Conservation (phyloP, 2,888 invertebrate species). For the Tipula lateralis region DNA sequence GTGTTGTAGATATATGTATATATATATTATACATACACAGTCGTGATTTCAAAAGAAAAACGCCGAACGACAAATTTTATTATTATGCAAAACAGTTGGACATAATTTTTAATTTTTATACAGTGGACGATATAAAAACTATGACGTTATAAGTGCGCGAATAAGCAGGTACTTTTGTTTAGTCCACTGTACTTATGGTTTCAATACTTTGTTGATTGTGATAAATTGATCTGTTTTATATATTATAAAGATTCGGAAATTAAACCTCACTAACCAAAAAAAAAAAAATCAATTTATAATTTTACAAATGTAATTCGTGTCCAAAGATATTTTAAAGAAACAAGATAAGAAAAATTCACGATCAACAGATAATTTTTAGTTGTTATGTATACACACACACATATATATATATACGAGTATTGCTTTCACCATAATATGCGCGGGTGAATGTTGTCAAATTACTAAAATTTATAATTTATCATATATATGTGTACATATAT, state of each 20-base stretch:
- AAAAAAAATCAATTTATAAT: conserved; percentile 14
- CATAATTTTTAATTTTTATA: not conserved
- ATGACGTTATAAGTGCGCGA: not conserved
- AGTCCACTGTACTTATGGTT: not conserved
- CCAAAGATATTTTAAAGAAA: conserved; percentile 14
- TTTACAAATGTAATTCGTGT: conserved; percentile 24
- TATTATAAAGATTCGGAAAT: not conserved
- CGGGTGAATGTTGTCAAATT: conserved; percentile 19
- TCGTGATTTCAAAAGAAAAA: conserved; percentile 12
- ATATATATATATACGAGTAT: not conserved
- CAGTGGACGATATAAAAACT: not conserved
- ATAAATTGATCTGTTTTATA: conserved; percentile 15
- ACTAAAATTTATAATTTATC: conserved; percentile 24
- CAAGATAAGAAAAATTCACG: conserved; percentile 6
- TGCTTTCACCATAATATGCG: conserved; percentile 15
- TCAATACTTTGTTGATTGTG: conserved; percentile 24
- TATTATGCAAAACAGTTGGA: conserved; percentile 29
- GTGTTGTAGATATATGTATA: not conserved
- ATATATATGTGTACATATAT: not conserved
- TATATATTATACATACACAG: not conserved
- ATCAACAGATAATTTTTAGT: not conserved
- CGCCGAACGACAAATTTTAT: conserved; percentile 28
- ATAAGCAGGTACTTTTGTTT: not conserved
- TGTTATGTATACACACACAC: no score
- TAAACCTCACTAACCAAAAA: not conserved